These are phyloP conservation scores for Squalus acanthias DNA, from an alignment of 2,797 vertebrate genomes.

Conservation along the genomic window DNA sequence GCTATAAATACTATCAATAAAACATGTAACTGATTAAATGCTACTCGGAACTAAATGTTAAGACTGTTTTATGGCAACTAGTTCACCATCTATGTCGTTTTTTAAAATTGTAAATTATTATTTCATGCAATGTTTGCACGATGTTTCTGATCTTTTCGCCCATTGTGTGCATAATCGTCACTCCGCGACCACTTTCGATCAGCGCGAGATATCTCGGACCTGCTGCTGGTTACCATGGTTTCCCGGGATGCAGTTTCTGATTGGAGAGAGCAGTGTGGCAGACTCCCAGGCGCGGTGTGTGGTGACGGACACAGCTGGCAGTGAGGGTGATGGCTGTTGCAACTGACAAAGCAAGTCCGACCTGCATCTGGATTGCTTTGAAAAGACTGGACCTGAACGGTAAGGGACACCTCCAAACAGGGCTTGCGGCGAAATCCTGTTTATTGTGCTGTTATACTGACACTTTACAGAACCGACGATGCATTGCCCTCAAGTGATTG, in stretches of 20 bases:
- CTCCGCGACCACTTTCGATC: background rate
- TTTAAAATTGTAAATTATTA: background rate
- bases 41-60: background rate
- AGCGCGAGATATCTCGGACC: background rate
- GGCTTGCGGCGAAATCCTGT: background rate
- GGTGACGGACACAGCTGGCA: background rate
- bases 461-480: background rate
- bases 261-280: background rate
- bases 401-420: background rate
- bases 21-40: background rate
- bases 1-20: background rate
- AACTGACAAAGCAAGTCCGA: too few relatives aligned
- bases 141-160: background rate
- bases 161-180: background rate
- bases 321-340: background rate
- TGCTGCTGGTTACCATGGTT: background rate
- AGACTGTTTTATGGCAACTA: background rate
- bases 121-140: background rate
- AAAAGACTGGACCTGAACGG: slow-evolving; percentile 24
- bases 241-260: background rate
- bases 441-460: background rate
- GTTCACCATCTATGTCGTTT: background rate
- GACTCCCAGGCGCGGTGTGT: too few relatives aligned
- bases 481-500: background rate
- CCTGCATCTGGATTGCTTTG: slow-evolving; percentile 22